Conservation (phyloP, 1,140 invertebrate genomes). For the Acromyrmex heyeri region DNA sequence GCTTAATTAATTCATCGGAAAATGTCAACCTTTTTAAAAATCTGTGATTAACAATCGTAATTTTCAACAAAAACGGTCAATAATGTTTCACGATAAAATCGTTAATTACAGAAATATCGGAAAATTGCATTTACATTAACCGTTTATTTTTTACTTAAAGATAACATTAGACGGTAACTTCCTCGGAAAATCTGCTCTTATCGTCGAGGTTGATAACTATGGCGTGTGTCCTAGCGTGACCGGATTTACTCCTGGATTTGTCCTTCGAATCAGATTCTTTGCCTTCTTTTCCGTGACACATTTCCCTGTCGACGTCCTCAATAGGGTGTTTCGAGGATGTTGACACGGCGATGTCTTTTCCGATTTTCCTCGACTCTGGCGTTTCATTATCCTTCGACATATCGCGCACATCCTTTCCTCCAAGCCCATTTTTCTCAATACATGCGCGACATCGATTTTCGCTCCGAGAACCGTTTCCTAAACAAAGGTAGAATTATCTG, state of each 20-base stretch:
- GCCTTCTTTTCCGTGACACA: constrained; percentile 70
- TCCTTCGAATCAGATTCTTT: constrained; percentile 77
- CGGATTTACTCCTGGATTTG: constrained; percentile 87
- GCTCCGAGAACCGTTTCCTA: constrained; percentile 45
- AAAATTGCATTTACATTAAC: background rate
- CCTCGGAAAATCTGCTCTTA: constrained; percentile 92
- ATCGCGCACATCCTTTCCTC: constrained; percentile 52
- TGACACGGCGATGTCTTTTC: constrained; percentile 59
- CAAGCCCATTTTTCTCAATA: constrained; percentile 68
- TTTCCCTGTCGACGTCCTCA: constrained; percentile 83
- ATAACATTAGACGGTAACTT: constrained; percentile 90
- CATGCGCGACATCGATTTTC: constrained; percentile 60
- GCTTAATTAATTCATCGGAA: background rate
- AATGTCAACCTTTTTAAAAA: background rate
- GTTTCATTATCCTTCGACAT: constrained; percentile 47
- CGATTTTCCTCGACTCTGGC: constrained; percentile 48
- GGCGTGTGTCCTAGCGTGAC: constrained; percentile 90
- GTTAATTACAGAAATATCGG: constrained; percentile 1
- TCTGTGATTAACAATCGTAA: constrained; percentile 3
- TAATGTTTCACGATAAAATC: background rate
- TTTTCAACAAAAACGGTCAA: background rate
- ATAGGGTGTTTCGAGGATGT: constrained; percentile 66
- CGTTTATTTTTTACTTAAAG: constrained; percentile 34
- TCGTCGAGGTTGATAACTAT: constrained; percentile 93
- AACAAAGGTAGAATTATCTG: constrained; percentile 35